Evolutionary conservation across 2,888 invertebrate genomes (phyloP).

Genomic region (Muschampia plurimacula): DNA sequence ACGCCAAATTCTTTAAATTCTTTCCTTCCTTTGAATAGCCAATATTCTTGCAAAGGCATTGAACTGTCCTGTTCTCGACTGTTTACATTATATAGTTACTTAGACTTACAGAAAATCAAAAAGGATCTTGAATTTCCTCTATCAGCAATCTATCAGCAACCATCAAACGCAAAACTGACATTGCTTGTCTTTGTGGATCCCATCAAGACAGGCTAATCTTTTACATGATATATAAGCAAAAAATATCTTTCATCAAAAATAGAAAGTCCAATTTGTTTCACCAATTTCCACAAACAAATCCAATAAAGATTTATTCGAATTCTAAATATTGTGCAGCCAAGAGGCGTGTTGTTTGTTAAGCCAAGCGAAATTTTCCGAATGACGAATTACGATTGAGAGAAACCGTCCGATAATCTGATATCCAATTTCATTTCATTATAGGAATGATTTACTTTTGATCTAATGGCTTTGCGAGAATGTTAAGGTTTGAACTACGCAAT

Average conservation of each 20-base stretch:
- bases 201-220: background rate
- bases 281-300: slow-evolving; percentile 14
- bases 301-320: slow-evolving; percentile 15
- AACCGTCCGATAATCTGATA: background rate
- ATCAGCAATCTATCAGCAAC: background rate
- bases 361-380: slow-evolving; percentile 23
- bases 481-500: background rate
- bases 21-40: too few species aligned
- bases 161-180: background rate
- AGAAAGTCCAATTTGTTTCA: slow-evolving; percentile 12
- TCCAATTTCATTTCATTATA: slow-evolving; percentile 24
- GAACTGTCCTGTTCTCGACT: too few species aligned
- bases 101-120: too few species aligned
- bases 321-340: slow-evolving; percentile 20
- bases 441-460: slow-evolving; percentile 15
- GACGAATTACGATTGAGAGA: slow-evolving; percentile 24
- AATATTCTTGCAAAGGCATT: too few species aligned
- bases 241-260: slow-evolving; percentile 1
- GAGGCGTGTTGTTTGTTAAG: slow-evolving; percentile 25
- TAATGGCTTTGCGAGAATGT: background rate
- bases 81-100: too few species aligned
- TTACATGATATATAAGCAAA: background rate
- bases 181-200: background rate
- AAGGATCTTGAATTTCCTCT: too few species aligned
- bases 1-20: too few species aligned